Evolutionary conservation across 2,797 vertebrate genomes (phyloP).

Genomic region (Chrosomus eos): DNA sequence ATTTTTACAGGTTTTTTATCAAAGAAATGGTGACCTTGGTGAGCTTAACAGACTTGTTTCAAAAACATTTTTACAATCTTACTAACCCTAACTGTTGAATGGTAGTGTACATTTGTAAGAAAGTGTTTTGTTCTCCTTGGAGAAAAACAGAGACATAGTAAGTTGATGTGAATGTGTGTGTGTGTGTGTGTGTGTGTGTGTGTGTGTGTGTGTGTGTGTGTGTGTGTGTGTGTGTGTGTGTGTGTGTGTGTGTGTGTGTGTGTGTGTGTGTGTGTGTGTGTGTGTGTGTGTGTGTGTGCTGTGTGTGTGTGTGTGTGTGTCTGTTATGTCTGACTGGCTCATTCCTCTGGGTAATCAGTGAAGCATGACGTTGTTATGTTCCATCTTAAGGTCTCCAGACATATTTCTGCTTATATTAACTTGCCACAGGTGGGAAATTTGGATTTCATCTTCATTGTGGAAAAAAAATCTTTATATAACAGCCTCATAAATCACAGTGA

Average conservation of each 20-base stretch:
- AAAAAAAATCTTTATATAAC: background rate
- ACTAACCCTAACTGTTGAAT: background rate
- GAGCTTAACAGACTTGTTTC: background rate
- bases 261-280: too few relatives aligned
- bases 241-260: too few relatives aligned
- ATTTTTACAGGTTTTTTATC: background rate
- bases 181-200: too few relatives aligned
- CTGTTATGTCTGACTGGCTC: constrained; percentile 52
- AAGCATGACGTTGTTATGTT: constrained; percentile 41
- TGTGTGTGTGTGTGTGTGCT: too few relatives aligned
- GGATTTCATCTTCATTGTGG: background rate
- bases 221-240: too few relatives aligned
- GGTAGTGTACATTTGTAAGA: background rate
- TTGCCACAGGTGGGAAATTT: constrained; percentile 36
- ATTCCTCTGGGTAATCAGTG: constrained; percentile 42
- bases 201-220: too few relatives aligned
- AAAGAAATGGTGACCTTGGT: background rate
- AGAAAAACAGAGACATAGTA: constrained; percentile 16
- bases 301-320: constrained; percentile 13
- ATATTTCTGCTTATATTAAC: constrained; percentile 5
- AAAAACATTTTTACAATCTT: background rate
- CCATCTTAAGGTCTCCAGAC: constrained; percentile 30
- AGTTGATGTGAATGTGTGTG: constrained; percentile 14
- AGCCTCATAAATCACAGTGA: constrained; percentile 24
- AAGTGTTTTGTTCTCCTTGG: constrained; percentile 3